Percentiles rank a stretch among this genome's conserved stretches.
Conservation (phyloP, 2,888 invertebrate genomes). For the Molorchus minor region DNA sequence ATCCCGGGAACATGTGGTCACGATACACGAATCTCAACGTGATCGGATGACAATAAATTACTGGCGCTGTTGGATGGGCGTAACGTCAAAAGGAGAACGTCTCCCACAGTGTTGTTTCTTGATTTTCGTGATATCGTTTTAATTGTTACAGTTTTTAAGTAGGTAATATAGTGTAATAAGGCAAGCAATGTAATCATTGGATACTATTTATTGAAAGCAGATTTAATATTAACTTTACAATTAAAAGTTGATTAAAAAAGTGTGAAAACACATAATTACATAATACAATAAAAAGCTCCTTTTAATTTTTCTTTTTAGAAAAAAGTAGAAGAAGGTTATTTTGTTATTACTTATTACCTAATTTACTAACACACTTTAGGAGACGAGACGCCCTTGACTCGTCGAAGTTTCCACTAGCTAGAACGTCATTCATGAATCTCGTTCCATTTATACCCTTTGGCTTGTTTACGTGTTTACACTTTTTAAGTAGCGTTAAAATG, state of each 20-base stretch:
- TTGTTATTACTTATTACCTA: too few relatives aligned
- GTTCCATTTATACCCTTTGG: slow-evolving; percentile 16
- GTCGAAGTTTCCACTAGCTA: not conserved
- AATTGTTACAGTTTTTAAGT: not conserved
- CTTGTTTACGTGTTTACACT: slow-evolving; percentile 29
- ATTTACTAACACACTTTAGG: too few relatives aligned
- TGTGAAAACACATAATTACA: too few relatives aligned
- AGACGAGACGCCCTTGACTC: slow-evolving; percentile 5
- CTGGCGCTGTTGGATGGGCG: slow-evolving; percentile 3
- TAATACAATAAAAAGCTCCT: too few relatives aligned
- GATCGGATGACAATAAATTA: slow-evolving; percentile 42
- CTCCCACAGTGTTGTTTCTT: slow-evolving; percentile 7
- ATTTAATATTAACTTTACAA: not conserved
- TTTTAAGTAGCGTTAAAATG: slow-evolving; percentile 34
- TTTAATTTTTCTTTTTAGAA: too few relatives aligned
- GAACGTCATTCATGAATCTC: slow-evolving; percentile 12
- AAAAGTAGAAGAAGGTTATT: too few relatives aligned
- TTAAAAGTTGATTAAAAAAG: too few relatives aligned
- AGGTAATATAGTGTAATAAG: too few relatives aligned
- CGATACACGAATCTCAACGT: slow-evolving; percentile 38
- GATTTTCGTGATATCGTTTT: not conserved
- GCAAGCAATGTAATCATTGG: too few relatives aligned
- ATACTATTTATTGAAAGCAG: too few relatives aligned
- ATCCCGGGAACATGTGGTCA: slow-evolving; percentile 51
- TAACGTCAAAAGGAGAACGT: not conserved